Conservation (phyloP, 1,140 invertebrate genomes). For the Lucilia cuprina region DNA sequence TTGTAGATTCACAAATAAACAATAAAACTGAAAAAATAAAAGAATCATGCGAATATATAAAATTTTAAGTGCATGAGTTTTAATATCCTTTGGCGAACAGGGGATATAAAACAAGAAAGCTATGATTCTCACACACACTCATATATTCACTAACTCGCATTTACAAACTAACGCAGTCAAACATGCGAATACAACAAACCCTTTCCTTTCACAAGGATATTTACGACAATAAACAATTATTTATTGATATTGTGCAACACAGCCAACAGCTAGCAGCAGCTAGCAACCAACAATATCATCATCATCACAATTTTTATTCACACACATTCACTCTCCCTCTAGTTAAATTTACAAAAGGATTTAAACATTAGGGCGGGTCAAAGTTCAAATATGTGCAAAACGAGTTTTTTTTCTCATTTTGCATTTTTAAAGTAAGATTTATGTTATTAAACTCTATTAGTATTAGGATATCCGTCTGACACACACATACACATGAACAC, state of each 20-base stretch:
- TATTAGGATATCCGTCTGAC: not conserved
- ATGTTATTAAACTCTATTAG: not conserved
- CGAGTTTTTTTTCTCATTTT: too few species aligned
- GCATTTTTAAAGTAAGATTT: not conserved
- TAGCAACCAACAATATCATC: not conserved
- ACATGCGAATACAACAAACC: not conserved
- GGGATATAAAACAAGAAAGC: not conserved
- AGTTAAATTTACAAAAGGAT: not conserved
- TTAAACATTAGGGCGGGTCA: constrained; percentile 2
- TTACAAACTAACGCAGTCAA: not conserved
- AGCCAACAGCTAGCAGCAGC: not conserved
- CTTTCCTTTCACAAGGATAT: not conserved
- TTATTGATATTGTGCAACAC: constrained; percentile 5
- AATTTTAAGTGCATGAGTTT: constrained; percentile 8
- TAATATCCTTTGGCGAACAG: not conserved
- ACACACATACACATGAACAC: too few species aligned
- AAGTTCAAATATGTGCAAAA: not conserved
- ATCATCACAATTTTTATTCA: not conserved
- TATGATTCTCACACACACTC: not conserved
- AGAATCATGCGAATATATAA: not conserved
- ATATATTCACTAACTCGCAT: too few species aligned
- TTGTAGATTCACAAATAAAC: not conserved
- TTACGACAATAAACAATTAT: not conserved
- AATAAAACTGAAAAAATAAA: not conserved
- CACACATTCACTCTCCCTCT: not conserved